Base-by-base conservation (phyloP, 2,113 vertebrate species). In the Natator depressus region DNA sequence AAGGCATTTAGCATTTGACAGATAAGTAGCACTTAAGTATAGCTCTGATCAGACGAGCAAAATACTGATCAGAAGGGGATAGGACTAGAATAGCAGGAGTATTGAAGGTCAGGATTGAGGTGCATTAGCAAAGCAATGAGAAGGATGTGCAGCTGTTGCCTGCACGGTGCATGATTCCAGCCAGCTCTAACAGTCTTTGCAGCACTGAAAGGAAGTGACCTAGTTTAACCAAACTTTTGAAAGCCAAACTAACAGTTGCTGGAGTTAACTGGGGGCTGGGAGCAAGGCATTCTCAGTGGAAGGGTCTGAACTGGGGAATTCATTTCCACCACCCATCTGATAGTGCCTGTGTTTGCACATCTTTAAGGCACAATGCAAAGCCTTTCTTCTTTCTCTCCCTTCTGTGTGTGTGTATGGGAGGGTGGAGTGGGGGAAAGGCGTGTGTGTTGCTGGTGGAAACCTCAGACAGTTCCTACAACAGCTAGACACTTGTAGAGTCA, bases 301-400 rank as follows among this genome's bases (percentile, higher is more conserved):
- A 53, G 57, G 42, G 17, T n/a, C n/a, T 95, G 91, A 94, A 90
- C 10, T 0, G 72, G 27, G 62, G 49, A 65, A 17, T 87, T 91
- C 49, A 92, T 94, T 88, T 89, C 82, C 89, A 87, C 89, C 89
- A 85, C 19, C 93, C 80, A 53, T 89, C 53, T 89, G 93, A 95
- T 90, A 95, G 72, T 53, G 92, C 87, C 89, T 85, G 86, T 80
- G 89, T 91, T 75, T 96, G 83, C 59, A 17, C 7, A 88, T 81
- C 59, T 88, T 83, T 29, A 59, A 84, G 89, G 84, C 55, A 89
- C 93, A 95, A 31, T 80, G 72, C 35, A 9, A 9, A 50, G 17
- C 14, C 20, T 69, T 53, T 62, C 82, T 51, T 82, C 79, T n/a
- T 79, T 55, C 31, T 81, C 92, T 87, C 83, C 79, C 35, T 16